A percentile compares a stretch with the other conserved stretches of the same genome.
Evolutionary conservation across 2,797 vertebrate species (phyloP).

Genomic region (Steatocranus sp.): DNA sequence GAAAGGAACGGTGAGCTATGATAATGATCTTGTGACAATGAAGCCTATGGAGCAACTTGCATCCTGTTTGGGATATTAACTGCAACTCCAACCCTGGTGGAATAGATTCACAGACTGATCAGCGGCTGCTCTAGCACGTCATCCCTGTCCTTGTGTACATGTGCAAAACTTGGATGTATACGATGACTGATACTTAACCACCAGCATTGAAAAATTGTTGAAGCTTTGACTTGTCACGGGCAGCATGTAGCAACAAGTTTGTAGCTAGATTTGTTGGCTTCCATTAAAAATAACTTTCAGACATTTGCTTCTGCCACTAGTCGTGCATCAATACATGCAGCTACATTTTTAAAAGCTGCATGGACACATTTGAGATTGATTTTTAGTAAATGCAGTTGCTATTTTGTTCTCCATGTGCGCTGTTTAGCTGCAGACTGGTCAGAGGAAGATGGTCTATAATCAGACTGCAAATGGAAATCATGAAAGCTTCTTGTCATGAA

Average conservation of each 20-base stretch:
- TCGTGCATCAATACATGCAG: accelerated
- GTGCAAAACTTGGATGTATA: not conserved
- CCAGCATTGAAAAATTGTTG: not conserved
- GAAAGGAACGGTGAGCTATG: not conserved
- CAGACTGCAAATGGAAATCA: not conserved
- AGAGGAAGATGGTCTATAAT: not conserved
- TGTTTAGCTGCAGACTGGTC: not conserved
- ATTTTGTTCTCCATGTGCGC: not conserved
- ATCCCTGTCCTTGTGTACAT: not conserved
- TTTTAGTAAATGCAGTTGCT: not conserved
- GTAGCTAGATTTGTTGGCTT: accelerated
- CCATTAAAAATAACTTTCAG: not conserved
- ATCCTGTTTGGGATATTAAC: not conserved
- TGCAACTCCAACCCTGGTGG: not conserved
- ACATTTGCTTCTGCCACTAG: not conserved
- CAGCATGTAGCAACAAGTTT: not conserved
- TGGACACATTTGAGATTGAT: not conserved
- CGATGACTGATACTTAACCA: not conserved
- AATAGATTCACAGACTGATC: not conserved
- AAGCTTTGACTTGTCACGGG: not conserved
- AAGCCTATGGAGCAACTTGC: not conserved
- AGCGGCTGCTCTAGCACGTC: not conserved
- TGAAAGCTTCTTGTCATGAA: not conserved
- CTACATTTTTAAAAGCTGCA: not conserved
- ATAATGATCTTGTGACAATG: not conserved